phyloP scores from a whole-genome alignment of 2,113 vertebrate genomes.

The Paracyprichromis sp. region DNA sequence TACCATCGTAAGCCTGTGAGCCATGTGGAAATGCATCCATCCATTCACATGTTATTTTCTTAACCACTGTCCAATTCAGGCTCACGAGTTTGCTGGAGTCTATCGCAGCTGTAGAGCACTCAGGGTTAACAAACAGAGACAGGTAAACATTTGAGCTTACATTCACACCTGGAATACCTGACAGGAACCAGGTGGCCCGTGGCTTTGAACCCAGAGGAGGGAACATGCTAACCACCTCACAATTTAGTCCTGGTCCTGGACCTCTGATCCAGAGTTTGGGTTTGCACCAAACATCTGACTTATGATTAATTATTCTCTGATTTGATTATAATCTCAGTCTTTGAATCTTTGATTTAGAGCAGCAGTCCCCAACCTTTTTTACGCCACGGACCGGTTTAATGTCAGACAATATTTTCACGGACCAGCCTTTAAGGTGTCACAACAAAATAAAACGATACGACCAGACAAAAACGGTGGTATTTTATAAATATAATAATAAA shows the following conservation, averaged over 20 bases:
- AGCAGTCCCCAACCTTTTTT: neutral
- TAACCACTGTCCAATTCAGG: neutral
- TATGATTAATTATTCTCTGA: neutral
- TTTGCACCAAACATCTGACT: neutral
- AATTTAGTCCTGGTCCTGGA: neutral
- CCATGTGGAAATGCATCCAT: neutral
- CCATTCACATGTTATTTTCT: neutral
- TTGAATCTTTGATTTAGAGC: neutral
- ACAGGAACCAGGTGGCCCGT: neutral
- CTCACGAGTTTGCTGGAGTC: neutral
- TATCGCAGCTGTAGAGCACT: neutral
- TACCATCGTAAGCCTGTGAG: neutral
- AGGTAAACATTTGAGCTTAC: neutral
- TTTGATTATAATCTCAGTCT: neutral
- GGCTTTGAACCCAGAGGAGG: neutral
- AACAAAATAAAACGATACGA: fast-evolving
- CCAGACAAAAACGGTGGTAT: neutral
- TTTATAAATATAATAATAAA: neutral
- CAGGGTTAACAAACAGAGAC: neutral
- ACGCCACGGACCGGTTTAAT: neutral
- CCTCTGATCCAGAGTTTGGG: neutral
- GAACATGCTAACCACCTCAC: neutral
- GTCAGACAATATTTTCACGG: neutral
- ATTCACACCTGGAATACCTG: neutral
- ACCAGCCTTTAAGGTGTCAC: neutral